These are phyloP conservation scores for Chiloscyllium plagiosum DNA, from an alignment of 2,113 vertebrate species.

Conservation along the genomic window DNA sequence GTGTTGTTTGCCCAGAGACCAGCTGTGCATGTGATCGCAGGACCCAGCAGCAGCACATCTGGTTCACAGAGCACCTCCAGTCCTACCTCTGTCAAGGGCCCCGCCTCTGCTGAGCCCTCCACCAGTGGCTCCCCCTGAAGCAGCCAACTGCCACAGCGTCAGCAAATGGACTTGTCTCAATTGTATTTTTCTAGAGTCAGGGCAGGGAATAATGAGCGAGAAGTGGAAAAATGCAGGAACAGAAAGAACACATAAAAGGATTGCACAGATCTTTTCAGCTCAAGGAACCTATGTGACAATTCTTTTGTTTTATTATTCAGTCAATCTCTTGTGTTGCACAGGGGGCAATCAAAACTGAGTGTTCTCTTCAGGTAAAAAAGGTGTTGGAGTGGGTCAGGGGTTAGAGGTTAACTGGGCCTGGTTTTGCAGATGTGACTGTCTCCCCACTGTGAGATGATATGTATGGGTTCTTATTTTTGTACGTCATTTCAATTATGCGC, in stretches of 20 bases:
- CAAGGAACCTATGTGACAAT: constrained; percentile 47
- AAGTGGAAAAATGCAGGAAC: background rate
- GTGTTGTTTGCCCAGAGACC: constrained; percentile 73
- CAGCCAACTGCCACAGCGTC: background rate
- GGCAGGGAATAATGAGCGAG: background rate
- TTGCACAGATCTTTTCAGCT: constrained; percentile 50
- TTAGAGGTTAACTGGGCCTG: background rate
- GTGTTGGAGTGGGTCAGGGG: background rate
- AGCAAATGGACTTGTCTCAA: constrained; percentile 21
- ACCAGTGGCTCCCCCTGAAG: constrained; percentile 72
- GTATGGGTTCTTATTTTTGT: background rate
- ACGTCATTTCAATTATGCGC: background rate
- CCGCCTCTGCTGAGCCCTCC: constrained; percentile 64
- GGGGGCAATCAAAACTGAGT: background rate
- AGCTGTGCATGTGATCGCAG: constrained; percentile 60
- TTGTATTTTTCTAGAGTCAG: constrained; percentile 36
- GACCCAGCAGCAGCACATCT: constrained; percentile 56
- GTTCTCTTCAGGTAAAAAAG: background rate
- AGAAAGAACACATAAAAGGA: background rate
- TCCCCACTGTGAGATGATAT: background rate
- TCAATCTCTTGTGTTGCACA: background rate
- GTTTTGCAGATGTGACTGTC: background rate
- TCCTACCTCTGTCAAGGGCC: constrained; percentile 68
- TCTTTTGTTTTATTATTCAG: background rate
- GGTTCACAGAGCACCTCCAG: constrained; percentile 62